Evolutionary conservation across 2,888 invertebrate species (phyloP).

Genomic region (Dryobotodes eremita): DNA sequence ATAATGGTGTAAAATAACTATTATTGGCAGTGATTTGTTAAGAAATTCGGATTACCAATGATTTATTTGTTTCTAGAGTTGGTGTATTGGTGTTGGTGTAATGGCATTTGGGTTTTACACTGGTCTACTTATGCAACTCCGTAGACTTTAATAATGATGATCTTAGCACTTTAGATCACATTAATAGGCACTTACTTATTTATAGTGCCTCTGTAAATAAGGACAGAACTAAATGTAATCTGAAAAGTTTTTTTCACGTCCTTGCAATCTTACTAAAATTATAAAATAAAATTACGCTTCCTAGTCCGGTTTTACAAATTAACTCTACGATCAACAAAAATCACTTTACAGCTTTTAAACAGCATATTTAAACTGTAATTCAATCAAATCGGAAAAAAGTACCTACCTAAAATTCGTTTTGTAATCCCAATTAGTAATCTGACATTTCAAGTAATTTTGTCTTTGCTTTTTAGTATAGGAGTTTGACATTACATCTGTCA

Average conservation of each 20-base stretch:
- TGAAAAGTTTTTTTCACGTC: background rate
- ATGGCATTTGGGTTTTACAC: background rate
- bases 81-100: background rate
- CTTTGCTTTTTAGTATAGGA: too few relatives aligned
- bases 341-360: background rate
- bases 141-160: too few relatives aligned
- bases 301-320: background rate
- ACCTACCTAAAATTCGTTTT: too few relatives aligned
- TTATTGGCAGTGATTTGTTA: conserved; percentile 60
- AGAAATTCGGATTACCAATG: conserved; percentile 29
- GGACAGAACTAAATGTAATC: background rate
- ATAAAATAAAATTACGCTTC: background rate
- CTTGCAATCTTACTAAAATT: background rate
- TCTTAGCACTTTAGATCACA: background rate
- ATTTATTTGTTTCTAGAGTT: conserved; percentile 44
- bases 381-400: background rate
- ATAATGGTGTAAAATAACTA: conserved; percentile 68
- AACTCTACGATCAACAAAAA: background rate
- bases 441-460: too few relatives aligned
- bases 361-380: background rate
- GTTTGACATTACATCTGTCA: too few relatives aligned
- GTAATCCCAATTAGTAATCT: too few relatives aligned
- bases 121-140: background rate
- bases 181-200: background rate
- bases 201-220: background rate